phyloP scores from a whole-genome alignment of 92 coral and sea anemone species.

The Montipora capitata region DNA sequence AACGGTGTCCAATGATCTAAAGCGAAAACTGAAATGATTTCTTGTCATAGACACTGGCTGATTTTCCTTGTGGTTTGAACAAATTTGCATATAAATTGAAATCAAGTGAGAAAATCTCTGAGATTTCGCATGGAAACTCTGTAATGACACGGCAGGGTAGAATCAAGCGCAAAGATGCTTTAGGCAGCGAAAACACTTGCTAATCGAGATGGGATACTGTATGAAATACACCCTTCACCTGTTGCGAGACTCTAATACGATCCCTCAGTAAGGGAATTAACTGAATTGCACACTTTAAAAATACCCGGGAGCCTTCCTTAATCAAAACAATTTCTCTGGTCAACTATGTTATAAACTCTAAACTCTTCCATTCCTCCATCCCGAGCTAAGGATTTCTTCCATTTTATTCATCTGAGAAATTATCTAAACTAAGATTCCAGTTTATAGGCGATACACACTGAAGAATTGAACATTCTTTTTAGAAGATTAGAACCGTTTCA shows the following conservation, averaged over 20 bases:
- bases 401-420: background rate
- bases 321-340: background rate
- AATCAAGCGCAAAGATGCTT: background rate
- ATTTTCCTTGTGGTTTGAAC: background rate
- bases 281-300: conserved; percentile 28
- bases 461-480: background rate
- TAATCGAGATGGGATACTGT: background rate
- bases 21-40: background rate
- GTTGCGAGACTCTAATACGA: background rate
- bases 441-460: background rate
- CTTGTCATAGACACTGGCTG: background rate
- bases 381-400: background rate
- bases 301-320: background rate
- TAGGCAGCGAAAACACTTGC: background rate
- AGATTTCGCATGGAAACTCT: background rate
- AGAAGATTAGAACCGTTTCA: conserved; percentile 4
- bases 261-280: background rate
- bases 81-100: conserved; percentile 7
- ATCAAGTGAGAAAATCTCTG: background rate
- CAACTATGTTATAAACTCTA: background rate
- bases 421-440: background rate
- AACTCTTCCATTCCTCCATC: background rate
- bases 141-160: no score
- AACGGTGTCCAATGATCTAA: background rate
- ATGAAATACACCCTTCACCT: background rate